Conservation (phyloP, 64 coral and sea anemone genomes). For the Porites australiensis region DNA sequence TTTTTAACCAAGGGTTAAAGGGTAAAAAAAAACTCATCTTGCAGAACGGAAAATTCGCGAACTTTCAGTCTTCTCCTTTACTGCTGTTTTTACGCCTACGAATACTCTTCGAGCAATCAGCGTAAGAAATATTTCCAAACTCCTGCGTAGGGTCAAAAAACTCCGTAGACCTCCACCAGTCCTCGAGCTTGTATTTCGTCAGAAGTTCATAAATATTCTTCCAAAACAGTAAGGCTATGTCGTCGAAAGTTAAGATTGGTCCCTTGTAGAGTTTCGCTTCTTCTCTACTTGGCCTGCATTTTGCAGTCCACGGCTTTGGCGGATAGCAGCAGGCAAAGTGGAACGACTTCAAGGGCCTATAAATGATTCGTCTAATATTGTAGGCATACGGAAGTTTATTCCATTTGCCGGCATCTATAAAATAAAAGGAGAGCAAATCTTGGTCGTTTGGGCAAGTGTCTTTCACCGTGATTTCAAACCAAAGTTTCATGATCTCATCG, state of each 20-base stretch:
- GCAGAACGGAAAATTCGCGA: too few relatives aligned
- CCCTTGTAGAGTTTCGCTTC: constrained; percentile 73
- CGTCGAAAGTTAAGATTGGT: constrained; percentile 43
- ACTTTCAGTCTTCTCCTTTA: too few relatives aligned
- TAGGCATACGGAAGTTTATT: constrained; percentile 76
- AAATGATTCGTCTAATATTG: constrained; percentile 76
- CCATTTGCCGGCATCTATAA: constrained; percentile 28
- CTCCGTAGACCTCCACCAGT: constrained; percentile 83
- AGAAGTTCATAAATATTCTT: constrained; percentile 82
- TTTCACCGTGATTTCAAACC: constrained; percentile 53
- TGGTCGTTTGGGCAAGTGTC: constrained; percentile 82
- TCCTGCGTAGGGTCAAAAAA: constrained; percentile 60
- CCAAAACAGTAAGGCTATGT: constrained; percentile 77
- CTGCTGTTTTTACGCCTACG: too few relatives aligned
- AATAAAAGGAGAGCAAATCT: constrained; percentile 62
- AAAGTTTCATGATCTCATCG: constrained; percentile 61
- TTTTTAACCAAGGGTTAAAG: too few relatives aligned
- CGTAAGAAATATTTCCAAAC: constrained; percentile 60
- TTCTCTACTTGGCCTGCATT: constrained; percentile 72
- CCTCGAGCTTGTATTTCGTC: constrained; percentile 64
- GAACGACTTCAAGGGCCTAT: constrained; percentile 85
- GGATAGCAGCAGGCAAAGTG: constrained; percentile 91
- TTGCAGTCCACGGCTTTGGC: constrained; percentile 75
- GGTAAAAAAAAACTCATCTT: too few relatives aligned
- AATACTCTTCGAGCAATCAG: constrained; percentile 40